Evolutionary conservation across 2,888 invertebrate species (phyloP).

Genomic region (Cryptus viduatorius): DNA sequence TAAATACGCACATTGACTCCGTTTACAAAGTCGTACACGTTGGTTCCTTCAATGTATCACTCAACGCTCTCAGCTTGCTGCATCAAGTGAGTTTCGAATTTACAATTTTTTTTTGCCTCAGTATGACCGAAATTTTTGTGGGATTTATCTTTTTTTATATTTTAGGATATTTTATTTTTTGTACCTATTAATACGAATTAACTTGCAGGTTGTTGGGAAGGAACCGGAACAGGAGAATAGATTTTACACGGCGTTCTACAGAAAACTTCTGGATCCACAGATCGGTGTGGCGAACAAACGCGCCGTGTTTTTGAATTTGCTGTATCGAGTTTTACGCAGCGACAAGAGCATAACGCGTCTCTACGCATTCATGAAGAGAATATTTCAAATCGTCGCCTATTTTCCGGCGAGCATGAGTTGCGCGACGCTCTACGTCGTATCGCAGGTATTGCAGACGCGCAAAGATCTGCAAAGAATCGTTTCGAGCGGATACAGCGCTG

Average conservation of each 20-base stretch:
- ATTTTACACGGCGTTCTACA: conserved; percentile 95
- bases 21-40: conserved; percentile 93
- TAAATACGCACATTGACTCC: conserved; percentile 90
- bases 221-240: conserved; percentile 84
- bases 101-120: not conserved
- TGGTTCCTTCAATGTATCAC: conserved; percentile 90
- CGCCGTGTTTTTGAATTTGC: conserved; percentile 93
- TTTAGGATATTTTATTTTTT: not conserved
- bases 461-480: conserved; percentile 74
- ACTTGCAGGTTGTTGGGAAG: conserved; percentile 77
- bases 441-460: conserved; percentile 86
- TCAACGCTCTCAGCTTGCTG: conserved; percentile 87
- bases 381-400: conserved; percentile 91
- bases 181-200: conserved; percentile 30
- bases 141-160: not conserved
- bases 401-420: conserved; percentile 92
- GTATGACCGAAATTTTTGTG: not conserved
- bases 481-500: conserved; percentile 46
- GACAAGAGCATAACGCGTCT: conserved; percentile 91
- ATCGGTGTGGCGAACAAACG: conserved; percentile 89
- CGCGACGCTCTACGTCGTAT: conserved; percentile 92
- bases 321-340: conserved; percentile 93
- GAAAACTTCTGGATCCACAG: conserved; percentile 92
- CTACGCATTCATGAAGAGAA: conserved; percentile 94
- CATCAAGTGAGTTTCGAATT: conserved; percentile 84